Base-by-base conservation (phyloP, 2,113 vertebrate species). In the Poecilia latipinna region DNA sequence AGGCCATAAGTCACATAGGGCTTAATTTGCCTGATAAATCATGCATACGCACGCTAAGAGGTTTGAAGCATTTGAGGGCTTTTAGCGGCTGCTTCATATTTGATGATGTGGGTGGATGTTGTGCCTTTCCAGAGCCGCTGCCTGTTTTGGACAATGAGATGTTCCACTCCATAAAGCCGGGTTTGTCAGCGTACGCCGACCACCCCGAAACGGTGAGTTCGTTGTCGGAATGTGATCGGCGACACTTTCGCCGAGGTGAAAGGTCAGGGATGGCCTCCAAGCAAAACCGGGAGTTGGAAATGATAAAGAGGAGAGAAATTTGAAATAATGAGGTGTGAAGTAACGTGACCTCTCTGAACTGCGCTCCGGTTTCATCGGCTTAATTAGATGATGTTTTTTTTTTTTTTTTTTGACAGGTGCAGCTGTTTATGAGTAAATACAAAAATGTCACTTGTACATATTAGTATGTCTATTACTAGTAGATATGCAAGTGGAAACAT, bases 161-260 rank as follows among this genome's bases (percentile, higher is more conserved):
- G 86, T 99, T 99, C 93, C 95, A 97, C 24, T 97, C 96, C 57
- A 90, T 96, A 86, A 98, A 98, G 80, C 97, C 98, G 10, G 98
- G 98, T 78, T 94, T 99, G 86, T 99, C 98, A 62, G 96, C 97
- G 5, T 98, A 96, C 83, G 96, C 93, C 74, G 95, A 97, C 93
- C 89, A 92, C 42, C 98, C 98, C 66, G 94, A 96, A 91, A 94
- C 93, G 93, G 98, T 99, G 89, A 94, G 94, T 89, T 72, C 61
- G 77, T 81, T 69, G 70, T 87, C 77, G 71, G 51, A 24, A 68
- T 65, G 29, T 6, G 61, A 82, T 89, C 61, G 57, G 74, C 85
- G 67, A 39, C 48, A 70, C 75, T 48, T 37, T 64, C 86, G 64
- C 62, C 4, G 2, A 68, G 77, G 28, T 31, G 42, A 26, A 37